phyloP scores from a whole-genome alignment of 2,113 vertebrate genomes.

The Hystrix cristata region DNA sequence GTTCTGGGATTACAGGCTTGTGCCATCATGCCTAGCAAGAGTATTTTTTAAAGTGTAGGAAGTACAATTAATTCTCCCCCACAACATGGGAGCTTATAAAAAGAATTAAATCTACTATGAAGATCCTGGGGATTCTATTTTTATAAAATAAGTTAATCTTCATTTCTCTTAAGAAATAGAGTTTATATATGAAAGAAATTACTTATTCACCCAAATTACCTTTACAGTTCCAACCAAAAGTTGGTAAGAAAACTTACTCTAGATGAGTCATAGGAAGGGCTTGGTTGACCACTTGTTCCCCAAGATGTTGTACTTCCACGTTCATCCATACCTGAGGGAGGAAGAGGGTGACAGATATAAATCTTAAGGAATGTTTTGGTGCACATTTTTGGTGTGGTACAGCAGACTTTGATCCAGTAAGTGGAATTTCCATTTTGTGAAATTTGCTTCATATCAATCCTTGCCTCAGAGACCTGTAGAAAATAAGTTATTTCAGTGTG shows the following conservation, averaged over 20 bases:
- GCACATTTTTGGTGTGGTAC: not conserved
- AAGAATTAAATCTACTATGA: constrained; percentile 38
- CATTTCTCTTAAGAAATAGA: constrained; percentile 28
- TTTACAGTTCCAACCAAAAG: constrained; percentile 43
- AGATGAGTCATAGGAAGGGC: constrained; percentile 96
- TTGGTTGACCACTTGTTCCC: constrained; percentile 96
- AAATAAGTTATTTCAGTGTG: not conserved
- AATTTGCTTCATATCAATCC: not conserved
- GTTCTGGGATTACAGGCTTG: not conserved
- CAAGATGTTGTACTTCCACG: constrained; percentile 94
- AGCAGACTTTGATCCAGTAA: not conserved
- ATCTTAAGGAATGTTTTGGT: not conserved
- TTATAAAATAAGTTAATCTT: constrained; percentile 43
- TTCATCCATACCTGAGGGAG: constrained; percentile 96
- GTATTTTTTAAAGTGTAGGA: not conserved
- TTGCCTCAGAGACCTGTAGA: not conserved
- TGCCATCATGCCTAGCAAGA: not conserved
- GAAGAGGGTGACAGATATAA: constrained; percentile 80
- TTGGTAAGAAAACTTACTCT: constrained; percentile 92
- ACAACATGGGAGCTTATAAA: not conserved
- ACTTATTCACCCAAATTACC: constrained; percentile 25
- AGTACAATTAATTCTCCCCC: not conserved
- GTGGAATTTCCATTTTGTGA: not conserved
- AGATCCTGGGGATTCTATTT: not conserved
- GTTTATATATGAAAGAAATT: constrained; percentile 15